phyloP scores from a whole-genome alignment of 2,797 vertebrate species.

The Buphagus erythrorhynchus region DNA sequence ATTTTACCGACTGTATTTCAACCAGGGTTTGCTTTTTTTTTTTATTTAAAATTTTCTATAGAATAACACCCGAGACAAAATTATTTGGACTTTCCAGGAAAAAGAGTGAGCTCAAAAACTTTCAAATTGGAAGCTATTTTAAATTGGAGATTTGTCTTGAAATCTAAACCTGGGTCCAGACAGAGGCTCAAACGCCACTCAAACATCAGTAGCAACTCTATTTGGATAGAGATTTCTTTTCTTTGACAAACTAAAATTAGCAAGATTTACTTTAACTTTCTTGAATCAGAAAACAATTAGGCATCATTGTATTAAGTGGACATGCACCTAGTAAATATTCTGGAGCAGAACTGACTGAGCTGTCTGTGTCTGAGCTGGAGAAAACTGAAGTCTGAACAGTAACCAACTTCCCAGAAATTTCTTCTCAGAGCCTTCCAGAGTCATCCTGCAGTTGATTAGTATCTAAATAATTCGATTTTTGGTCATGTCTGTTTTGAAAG shows the following conservation, averaged over 20 bases:
- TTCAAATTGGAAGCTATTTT: neutral
- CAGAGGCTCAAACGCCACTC: neutral
- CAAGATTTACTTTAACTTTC: no score
- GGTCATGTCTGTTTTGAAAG: slow-evolving; percentile 82
- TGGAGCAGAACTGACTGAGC: neutral
- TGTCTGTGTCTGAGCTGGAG: neutral
- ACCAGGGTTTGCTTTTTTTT: neutral
- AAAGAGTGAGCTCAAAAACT: neutral
- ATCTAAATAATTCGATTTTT: slow-evolving; percentile 93
- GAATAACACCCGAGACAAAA: neutral
- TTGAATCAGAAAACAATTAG: neutral
- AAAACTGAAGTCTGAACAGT: slow-evolving; percentile 5
- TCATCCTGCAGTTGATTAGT: slow-evolving; percentile 94
- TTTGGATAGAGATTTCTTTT: neutral
- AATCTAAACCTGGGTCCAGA: neutral
- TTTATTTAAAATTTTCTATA: neutral
- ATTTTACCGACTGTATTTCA: neutral
- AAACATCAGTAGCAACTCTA: neutral
- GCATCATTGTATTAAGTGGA: neutral
- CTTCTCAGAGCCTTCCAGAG: slow-evolving; percentile 72
- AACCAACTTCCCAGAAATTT: slow-evolving; percentile 27
- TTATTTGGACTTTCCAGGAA: neutral
- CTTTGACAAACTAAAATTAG: neutral
- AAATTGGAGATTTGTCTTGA: neutral
- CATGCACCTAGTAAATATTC: neutral